These are phyloP conservation scores for Papilio aristodemus DNA, from an alignment of 1,140 invertebrate genomes.

Conservation along the genomic window DNA sequence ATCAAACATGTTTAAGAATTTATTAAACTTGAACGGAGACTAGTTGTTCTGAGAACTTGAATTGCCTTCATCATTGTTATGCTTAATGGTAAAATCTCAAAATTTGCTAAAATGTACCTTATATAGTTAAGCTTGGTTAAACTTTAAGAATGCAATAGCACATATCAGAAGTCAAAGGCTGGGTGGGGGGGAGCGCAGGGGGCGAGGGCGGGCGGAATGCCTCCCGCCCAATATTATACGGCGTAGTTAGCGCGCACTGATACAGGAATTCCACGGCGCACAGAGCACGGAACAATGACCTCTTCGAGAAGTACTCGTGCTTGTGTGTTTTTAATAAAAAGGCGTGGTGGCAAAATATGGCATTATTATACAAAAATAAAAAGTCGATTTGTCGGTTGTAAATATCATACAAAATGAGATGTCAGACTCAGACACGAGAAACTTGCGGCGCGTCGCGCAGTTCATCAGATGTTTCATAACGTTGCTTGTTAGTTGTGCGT, in stretches of 20 bases:
- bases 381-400: no score
- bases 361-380: no score
- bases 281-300: conserved; percentile 45
- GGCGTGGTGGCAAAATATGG: no score
- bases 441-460: no score
- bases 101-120: neutral
- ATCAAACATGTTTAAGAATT: no score
- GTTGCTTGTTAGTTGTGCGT: no score
- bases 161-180: neutral
- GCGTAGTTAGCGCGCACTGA: conserved; percentile 78
- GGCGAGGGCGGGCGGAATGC: conserved; percentile 44
- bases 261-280: conserved; percentile 75
- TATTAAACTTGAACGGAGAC: no score
- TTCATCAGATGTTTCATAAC: no score
- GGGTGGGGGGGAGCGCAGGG: conserved; percentile 31
- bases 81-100: no score
- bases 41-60: no score
- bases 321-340: conserved; percentile 4
- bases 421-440: no score
- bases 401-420: no score
- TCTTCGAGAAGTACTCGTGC: conserved; percentile 18
- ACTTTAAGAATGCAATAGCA: conserved; percentile 23
- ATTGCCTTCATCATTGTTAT: neutral
- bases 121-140: neutral
- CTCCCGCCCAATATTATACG: conserved; percentile 73